These are phyloP conservation scores for Crypturellus tataupa DNA, from an alignment of 2,797 vertebrate genomes.

Conservation along the genomic window DNA sequence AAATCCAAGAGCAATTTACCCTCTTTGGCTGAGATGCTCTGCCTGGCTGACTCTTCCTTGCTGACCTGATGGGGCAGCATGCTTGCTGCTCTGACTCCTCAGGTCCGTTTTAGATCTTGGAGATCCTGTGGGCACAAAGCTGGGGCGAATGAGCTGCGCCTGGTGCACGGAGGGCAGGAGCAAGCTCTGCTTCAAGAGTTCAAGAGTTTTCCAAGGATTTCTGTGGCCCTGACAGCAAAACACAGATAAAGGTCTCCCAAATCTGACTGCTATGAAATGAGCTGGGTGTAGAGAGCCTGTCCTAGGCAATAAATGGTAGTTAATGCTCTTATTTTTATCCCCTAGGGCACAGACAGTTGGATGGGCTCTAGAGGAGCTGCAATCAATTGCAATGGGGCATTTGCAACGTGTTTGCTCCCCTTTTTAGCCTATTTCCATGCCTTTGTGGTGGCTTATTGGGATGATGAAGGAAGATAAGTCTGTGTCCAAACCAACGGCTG, in stretches of 20 bases:
- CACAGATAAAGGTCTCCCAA: not conserved
- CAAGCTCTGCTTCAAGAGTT: not conserved
- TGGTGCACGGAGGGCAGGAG: not conserved
- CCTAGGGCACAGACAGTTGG: fast-evolving
- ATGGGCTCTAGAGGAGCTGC: not conserved
- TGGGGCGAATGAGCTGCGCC: fast-evolving
- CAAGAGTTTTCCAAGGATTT: not conserved
- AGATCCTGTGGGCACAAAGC: not conserved
- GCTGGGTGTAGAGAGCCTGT: not conserved
- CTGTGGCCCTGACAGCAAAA: not conserved
- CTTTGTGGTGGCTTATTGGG: not conserved
- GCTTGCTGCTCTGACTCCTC: not conserved
- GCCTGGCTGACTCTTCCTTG: not conserved
- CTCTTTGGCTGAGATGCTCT: not conserved
- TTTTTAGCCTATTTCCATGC: not conserved
- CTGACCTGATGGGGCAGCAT: not conserved
- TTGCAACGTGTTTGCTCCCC: not conserved
- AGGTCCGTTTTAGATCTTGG: not conserved
- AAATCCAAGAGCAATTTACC: not conserved
- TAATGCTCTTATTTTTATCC: not conserved
- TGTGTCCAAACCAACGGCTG: not conserved
- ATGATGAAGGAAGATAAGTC: not conserved
- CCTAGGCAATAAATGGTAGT: not conserved
- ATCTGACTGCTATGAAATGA: not conserved
- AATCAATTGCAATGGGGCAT: not conserved